These are phyloP conservation scores for Blera fallax DNA, from an alignment of 2,888 invertebrate genomes.

Conservation along the genomic window DNA sequence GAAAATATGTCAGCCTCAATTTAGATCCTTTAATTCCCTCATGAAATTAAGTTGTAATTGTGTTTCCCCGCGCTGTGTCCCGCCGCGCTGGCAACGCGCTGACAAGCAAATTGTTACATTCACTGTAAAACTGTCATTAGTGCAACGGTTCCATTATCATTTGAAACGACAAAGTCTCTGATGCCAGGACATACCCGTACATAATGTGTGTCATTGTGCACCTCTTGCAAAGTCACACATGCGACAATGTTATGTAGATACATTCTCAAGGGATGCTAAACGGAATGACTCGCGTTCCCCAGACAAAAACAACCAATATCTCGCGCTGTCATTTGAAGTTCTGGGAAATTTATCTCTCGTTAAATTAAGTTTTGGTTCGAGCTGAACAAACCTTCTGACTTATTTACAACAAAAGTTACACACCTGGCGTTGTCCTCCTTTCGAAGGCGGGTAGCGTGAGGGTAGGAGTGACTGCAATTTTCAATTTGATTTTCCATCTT, in stretches of 20 bases:
- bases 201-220: slow-evolving; percentile 28
- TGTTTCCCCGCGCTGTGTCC: slow-evolving; percentile 6
- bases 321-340: slow-evolving; percentile 70
- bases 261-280: not conserved
- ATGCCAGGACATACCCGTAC: slow-evolving; percentile 3
- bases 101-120: slow-evolving; percentile 59
- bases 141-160: slow-evolving; percentile 59
- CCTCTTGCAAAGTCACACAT: slow-evolving; percentile 49
- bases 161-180: slow-evolving; percentile 48
- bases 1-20: slow-evolving; percentile 42
- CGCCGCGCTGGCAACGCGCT: not conserved
- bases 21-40: slow-evolving; percentile 8
- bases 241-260: slow-evolving; percentile 17
- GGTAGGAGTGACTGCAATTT: slow-evolving; percentile 60
- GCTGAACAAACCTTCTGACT: slow-evolving; percentile 59
- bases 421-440: slow-evolving; percentile 44
- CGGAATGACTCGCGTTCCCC: slow-evolving; percentile 3
- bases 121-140: slow-evolving; percentile 68
- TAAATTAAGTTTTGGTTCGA: slow-evolving; percentile 67
- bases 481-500: slow-evolving; percentile 69
- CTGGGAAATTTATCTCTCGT: slow-evolving; percentile 70
- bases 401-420: slow-evolving; percentile 69
- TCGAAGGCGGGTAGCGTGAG: not conserved
- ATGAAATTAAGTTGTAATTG: slow-evolving; percentile 61
- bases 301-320: slow-evolving; percentile 67